Conservation (phyloP, 2,113 vertebrate genomes). For the Blennius ocellaris region DNA sequence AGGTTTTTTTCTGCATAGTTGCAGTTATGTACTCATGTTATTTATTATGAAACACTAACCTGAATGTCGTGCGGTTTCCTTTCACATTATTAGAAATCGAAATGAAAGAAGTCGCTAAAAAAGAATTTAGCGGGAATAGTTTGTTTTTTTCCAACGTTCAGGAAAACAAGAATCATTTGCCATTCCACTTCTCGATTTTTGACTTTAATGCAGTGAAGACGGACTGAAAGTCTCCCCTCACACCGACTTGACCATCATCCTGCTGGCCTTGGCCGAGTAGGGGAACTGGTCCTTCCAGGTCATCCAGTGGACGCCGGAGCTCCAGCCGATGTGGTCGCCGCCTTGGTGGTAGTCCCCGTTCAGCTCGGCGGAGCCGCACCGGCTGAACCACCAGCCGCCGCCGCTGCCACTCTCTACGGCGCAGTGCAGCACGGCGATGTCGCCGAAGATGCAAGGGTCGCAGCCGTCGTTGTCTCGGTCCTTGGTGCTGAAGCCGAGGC, state of each 20-base stretch:
- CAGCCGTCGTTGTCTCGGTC: conserved; percentile 74
- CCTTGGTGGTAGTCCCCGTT: conserved; percentile 67
- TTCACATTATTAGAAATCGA: no score
- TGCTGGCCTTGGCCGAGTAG: conserved; percentile 63
- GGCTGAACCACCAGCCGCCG: conserved; percentile 78
- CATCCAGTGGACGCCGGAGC: conserved; percentile 76
- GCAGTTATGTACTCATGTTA: no score
- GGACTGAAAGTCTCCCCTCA: conserved; percentile 1
- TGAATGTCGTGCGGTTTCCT: no score
- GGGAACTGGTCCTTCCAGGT: conserved; percentile 67
- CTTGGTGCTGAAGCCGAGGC: conserved; percentile 75
- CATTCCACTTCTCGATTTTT: no score
- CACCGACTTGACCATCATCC: conserved; percentile 65
- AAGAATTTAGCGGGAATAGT: no score
- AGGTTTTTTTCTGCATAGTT: no score
- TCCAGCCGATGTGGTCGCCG: conserved; percentile 56
- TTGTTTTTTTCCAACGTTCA: no score
- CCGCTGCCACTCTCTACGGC: accelerated
- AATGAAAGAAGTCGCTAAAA: no score
- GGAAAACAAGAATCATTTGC: no score
- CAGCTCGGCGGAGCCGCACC: conserved; percentile 73
- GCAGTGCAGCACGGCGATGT: conserved; percentile 38
- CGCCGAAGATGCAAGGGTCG: conserved; percentile 60
- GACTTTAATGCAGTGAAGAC: no score
- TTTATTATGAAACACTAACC: no score